These are phyloP conservation scores for Condylostylus longicornis DNA, from an alignment of 1,140 invertebrate genomes.

Conservation along the genomic window DNA sequence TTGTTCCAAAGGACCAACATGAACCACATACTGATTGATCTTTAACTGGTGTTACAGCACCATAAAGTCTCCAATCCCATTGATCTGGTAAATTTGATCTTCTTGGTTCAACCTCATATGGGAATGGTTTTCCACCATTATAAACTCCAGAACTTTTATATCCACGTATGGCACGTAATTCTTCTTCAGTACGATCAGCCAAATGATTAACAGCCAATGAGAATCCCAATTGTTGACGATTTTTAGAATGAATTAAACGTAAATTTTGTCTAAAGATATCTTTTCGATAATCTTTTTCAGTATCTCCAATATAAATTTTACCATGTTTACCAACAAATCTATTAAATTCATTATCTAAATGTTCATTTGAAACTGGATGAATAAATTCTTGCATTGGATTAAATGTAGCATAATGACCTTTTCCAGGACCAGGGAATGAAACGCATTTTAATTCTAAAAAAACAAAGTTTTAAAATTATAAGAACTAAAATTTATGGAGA, in stretches of 20 bases:
- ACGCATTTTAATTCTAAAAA: constrained; percentile 53
- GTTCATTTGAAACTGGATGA: constrained; percentile 46
- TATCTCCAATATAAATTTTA: constrained; percentile 46
- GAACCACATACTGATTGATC: constrained; percentile 92
- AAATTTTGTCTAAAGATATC: constrained; percentile 81
- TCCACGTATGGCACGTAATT: constrained; percentile 68
- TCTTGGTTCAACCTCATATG: constrained; percentile 36
- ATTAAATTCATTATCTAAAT: constrained; percentile 64
- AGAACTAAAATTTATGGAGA: too few relatives aligned
- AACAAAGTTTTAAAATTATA: too few relatives aligned
- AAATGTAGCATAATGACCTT: constrained; percentile 58
- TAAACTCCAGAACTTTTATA: constrained; percentile 47
- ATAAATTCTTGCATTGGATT: constrained; percentile 92
- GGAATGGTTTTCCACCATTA: constrained; percentile 62
- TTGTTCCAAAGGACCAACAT: constrained; percentile 93
- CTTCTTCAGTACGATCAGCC: constrained; percentile 63
- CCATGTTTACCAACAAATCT: constrained; percentile 59
- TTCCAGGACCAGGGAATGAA: constrained; percentile 77
- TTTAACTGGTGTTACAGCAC: constrained; percentile 88
- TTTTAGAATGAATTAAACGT: constrained; percentile 71
- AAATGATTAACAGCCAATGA: constrained; percentile 74
- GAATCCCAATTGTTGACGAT: constrained; percentile 60
- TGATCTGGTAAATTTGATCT: constrained; percentile 43
- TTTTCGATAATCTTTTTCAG: constrained; percentile 55
- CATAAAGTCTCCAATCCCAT: constrained; percentile 80